Percentiles rank a stretch among this genome's conserved stretches.
Evolutionary conservation across 2,888 invertebrate genomes (phyloP).

Genomic region (Zhuqinia jingwanae): DNA sequence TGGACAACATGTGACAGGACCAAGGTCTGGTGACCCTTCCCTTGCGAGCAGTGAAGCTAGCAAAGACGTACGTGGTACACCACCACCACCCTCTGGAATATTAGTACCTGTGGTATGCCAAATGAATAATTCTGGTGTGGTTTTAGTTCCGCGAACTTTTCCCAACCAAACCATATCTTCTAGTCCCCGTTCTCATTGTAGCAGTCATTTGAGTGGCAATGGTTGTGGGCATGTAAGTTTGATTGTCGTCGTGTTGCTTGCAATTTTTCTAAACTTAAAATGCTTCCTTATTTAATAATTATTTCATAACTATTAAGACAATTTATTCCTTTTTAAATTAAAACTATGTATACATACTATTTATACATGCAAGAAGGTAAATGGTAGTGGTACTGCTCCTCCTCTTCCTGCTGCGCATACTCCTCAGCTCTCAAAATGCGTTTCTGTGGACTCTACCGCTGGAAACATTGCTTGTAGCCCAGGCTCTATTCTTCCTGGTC

Average conservation of each 20-base stretch:
- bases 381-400: constrained; percentile 65
- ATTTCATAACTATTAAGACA: not conserved
- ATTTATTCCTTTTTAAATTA: constrained; percentile 24
- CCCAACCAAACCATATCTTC: constrained; percentile 53
- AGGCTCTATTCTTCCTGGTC: constrained; percentile 64
- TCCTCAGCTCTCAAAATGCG: constrained; percentile 57
- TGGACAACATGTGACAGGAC: constrained; percentile 3
- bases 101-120: constrained; percentile 59
- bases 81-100: constrained; percentile 57
- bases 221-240: constrained; percentile 66
- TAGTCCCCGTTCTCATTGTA: constrained; percentile 63
- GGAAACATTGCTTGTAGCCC: constrained; percentile 69
- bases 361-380: constrained; percentile 59
- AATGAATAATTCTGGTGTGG: constrained; percentile 47
- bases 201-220: constrained; percentile 63
- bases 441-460: constrained; percentile 59
- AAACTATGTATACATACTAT: constrained; percentile 44
- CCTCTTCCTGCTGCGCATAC: constrained; percentile 47
- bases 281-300: constrained; percentile 4
- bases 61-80: constrained; percentile 51
- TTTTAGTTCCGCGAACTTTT: constrained; percentile 45
- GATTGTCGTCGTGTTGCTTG: constrained; percentile 33
- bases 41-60: not conserved
- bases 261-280: constrained; percentile 6
- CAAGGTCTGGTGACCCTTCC: not conserved